These are phyloP conservation scores for Tortricodes alternella DNA, from an alignment of 2,888 invertebrate genomes.

Conservation along the genomic window DNA sequence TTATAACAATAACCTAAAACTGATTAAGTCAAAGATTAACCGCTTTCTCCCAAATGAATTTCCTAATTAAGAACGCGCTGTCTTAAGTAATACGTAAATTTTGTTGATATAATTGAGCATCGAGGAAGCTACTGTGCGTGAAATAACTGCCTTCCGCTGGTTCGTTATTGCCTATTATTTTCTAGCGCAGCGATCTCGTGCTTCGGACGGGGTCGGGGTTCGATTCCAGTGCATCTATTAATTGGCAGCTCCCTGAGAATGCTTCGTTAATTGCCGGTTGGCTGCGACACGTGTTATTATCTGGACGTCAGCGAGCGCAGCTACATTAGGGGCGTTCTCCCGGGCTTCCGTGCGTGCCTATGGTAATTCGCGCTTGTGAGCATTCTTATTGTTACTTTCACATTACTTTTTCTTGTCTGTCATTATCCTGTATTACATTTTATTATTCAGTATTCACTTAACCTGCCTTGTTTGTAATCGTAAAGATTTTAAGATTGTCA, in stretches of 20 bases:
- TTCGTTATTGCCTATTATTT: constrained; percentile 44
- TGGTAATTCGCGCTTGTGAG: constrained; percentile 55
- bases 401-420: constrained; percentile 18
- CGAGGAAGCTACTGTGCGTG: constrained; percentile 43
- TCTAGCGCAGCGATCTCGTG: constrained; percentile 39
- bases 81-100: constrained; percentile 23
- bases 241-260: constrained; percentile 63
- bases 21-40: constrained; percentile 45
- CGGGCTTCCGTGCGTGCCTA: constrained; percentile 50
- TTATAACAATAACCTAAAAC: constrained; percentile 57
- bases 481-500: constrained; percentile 28
- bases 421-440: constrained; percentile 16
- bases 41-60: constrained; percentile 31
- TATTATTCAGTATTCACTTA: background rate
- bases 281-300: constrained; percentile 57
- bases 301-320: constrained; percentile 55
- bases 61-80: constrained; percentile 30
- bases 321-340: constrained; percentile 49
- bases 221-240: constrained; percentile 58
- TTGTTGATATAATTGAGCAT: constrained; percentile 27
- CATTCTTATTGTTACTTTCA: constrained; percentile 46
- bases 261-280: constrained; percentile 55
- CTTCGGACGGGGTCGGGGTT: constrained; percentile 35
- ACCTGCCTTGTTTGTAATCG: background rate
- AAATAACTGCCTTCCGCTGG: constrained; percentile 45